Evolutionary conservation across 2,797 vertebrate genomes (phyloP).

Genomic region (Antennarius maculatus): DNA sequence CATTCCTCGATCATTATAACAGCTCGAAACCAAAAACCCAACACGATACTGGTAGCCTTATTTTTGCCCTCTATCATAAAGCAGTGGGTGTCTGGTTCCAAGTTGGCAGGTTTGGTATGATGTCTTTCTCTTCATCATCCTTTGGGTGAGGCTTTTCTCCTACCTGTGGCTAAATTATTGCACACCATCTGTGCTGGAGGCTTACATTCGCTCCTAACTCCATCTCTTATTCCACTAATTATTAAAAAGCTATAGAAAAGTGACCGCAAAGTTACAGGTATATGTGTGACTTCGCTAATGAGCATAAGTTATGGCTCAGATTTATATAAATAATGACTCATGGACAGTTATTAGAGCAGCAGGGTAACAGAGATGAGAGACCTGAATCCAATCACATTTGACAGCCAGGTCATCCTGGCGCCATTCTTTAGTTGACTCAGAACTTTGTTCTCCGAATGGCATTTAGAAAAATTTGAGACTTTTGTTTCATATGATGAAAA

Average conservation of each 20-base stretch:
- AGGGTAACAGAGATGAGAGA: slow-evolving; percentile 36
- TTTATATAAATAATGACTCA: slow-evolving; percentile 49
- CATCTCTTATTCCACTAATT: slow-evolving; percentile 10
- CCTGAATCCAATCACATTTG: slow-evolving; percentile 36
- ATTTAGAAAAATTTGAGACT: no score
- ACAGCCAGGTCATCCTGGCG: slow-evolving; percentile 21
- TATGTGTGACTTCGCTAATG: slow-evolving; percentile 50
- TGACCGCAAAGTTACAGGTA: slow-evolving; percentile 33
- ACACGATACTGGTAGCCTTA: slow-evolving; percentile 1
- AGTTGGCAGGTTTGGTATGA: slow-evolving; percentile 57
- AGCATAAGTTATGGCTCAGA: slow-evolving; percentile 42
- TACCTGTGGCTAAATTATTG: slow-evolving; percentile 47
- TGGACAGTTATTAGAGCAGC: slow-evolving; percentile 33
- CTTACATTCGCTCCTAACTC: slow-evolving; percentile 31
- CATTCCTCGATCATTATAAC: slow-evolving; percentile 16
- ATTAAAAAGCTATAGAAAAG: slow-evolving; percentile 20
- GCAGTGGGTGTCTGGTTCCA: slow-evolving; percentile 55
- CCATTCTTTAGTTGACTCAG: slow-evolving; percentile 10
- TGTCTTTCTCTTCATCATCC: slow-evolving; percentile 43
- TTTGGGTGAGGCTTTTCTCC: slow-evolving; percentile 48
- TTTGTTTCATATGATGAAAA: no score
- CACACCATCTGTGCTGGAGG: slow-evolving; percentile 40
- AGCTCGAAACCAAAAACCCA: slow-evolving; percentile 11
- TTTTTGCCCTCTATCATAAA: slow-evolving; percentile 38
- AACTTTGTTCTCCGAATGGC: no score